Base-by-base conservation (phyloP, 2,797 vertebrate genomes). In the Oophaga sylvatica region DNA sequence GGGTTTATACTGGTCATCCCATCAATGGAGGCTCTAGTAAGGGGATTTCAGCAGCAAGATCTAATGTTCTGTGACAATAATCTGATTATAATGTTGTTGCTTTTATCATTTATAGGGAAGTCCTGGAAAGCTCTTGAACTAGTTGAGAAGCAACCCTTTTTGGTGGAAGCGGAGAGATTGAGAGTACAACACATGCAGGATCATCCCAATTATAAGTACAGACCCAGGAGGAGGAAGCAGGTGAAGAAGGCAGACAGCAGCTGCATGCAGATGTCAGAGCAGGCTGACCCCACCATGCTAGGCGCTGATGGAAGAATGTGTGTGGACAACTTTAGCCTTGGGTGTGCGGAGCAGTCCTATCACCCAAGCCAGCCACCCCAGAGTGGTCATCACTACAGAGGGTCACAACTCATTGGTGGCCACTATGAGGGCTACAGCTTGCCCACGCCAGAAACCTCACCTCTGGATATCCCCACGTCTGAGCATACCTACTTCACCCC, bases 161-260 rank as follows among this genome's bases (percentile, higher is more conserved):
- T 99, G 92, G 98, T 99, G 91, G 98, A 99, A 94, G 98, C 98
- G 0, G 97, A 99, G 94, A 94, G 97, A 79, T 95, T 99, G 91
- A 94, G 97, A 16, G 96, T 98, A 77, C 97, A 99, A 93, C 98
- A 99, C 94, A 98, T 98, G 97, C 97, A 98, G 93, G 97, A 99
- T 91, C 97, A 99, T 91, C 98, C 98, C 68, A 98, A 98, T 94
- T 99, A 99, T 95, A 99, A 99, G 92, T 99, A 99, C 91, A 95
- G 97, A 81, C 97, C 97, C 12, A 94, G 98, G 87, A 95, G 97
- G 80, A 95, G 97, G 92, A 98, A 98, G 95, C 97, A 98, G 95
- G 97, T 98, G 92, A 99, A 98, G 93, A 95, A 97, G 85, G 95
- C 96, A 92, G 97, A 98, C 91, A 94, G 96, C 1, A 95, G 96